Percentiles rank a stretch among this genome's conserved stretches.
These are phyloP conservation scores for Paramuricea clavata DNA, from an alignment of 92 coral and sea anemone species.

Conservation along the genomic window DNA sequence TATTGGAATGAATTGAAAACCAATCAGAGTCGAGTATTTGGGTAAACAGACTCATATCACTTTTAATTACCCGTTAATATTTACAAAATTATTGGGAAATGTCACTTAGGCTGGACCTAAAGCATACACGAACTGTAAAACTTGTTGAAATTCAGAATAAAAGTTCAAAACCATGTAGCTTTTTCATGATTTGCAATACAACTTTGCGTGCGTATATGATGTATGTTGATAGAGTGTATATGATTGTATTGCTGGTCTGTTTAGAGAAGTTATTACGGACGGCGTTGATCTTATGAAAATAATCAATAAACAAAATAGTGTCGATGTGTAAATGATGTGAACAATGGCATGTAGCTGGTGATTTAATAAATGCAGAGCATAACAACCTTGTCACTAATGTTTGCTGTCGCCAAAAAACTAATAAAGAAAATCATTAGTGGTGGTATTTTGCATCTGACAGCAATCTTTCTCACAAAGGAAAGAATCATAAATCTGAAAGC, in stretches of 20 bases:
- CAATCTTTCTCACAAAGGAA: constrained; percentile 43
- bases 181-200: background rate
- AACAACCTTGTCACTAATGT: constrained; percentile 48
- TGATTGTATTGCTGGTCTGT: background rate
- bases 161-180: background rate
- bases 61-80: constrained; percentile 99
- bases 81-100: constrained; percentile 76
- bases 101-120: background rate
- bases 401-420: constrained; percentile 46
- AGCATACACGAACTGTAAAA: background rate
- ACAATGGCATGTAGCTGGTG: constrained; percentile 45
- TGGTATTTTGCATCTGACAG: constrained; percentile 53
- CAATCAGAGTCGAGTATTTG: constrained; percentile 91
- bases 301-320: constrained; percentile 56
- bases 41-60: constrained; percentile 99
- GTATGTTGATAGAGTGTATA: background rate
- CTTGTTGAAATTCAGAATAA: background rate
- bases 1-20: constrained; percentile 89
- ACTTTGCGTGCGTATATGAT: background rate
- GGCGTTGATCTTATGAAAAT: constrained; percentile 47
- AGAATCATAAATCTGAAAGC: constrained; percentile 46
- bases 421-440: constrained; percentile 58
- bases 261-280: constrained; percentile 28
- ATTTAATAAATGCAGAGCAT: constrained; percentile 47
- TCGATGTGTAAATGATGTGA: constrained; percentile 52